Evolutionary conservation across 2,113 vertebrate species (phyloP), one percentile per base, ranked within the genome.

Genomic region (Phyllostomus hastatus): DNA sequence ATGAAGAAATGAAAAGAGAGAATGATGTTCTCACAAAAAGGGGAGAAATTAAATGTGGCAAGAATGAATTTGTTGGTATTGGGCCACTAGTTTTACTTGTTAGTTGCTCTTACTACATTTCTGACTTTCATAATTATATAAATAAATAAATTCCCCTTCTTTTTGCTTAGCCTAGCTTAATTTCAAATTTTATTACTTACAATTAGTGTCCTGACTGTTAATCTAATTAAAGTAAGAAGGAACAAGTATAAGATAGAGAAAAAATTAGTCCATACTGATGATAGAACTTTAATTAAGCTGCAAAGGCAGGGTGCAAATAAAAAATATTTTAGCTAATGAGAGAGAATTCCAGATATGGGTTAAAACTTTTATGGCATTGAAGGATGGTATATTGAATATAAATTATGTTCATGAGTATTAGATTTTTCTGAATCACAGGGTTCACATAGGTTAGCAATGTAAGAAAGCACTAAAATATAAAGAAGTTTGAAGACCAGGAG

Each of bases 151-250:
- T 14, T 6, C 5, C 10, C 26, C 59, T 24, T 7, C 9, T 50
- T 59, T 81, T 61, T 66, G 1, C 12, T 66, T 93, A 80, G 46
- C 19, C 10, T 94, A 75, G 20, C 2, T 88, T 81, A n/a, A 82
- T 81, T 87, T 94, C 20, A 46, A 17, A 54, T 95, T 95, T 35
- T 64, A 31, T 69, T 7, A 67, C 10, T 67, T 72, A 59, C 0
- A 85, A 12, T 67, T n/a, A 46, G 2, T 22, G 4, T 57, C 17
- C 28, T 38, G 4, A 48, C 2, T 82, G 5, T 28, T 80, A 9
- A 46, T 61, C 17, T 72, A 52, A 61, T 54, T 31, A 17, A 87
- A 93, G 7, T 50, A 89, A 95, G 8, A 86, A 95, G 7, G 75
- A 46, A 43, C 10, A 88, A 92, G n/a, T 24, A 10, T 22, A 57